Conservation (phyloP, 2,797 vertebrate species). For the Margarornis squamiger region DNA sequence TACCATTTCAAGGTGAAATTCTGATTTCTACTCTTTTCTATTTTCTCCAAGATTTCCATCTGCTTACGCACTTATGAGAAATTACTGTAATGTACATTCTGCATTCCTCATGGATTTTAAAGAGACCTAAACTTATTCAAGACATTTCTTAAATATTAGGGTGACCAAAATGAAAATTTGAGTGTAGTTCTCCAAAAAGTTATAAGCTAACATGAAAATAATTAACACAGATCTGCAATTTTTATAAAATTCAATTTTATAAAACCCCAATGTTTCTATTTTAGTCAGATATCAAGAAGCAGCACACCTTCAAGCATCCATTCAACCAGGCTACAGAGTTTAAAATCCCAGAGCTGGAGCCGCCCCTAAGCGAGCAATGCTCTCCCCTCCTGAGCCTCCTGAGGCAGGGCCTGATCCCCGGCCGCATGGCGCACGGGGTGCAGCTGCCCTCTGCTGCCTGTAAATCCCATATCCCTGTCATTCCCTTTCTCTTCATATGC, state of each 20-base stretch:
- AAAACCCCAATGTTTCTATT: background rate
- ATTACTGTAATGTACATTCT: background rate
- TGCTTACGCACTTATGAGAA: background rate
- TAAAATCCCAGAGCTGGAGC: background rate
- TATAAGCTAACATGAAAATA: background rate
- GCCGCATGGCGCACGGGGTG: fast-evolving
- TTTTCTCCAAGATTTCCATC: background rate
- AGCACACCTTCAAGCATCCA: background rate
- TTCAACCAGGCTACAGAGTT: background rate
- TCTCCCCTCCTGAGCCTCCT: background rate
- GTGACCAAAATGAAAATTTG: background rate
- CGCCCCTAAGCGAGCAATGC: fast-evolving
- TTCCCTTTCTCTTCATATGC: background rate
- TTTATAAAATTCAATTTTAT: background rate
- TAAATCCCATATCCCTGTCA: background rate
- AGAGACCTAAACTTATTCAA: background rate
- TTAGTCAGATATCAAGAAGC: background rate
- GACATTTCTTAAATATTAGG: background rate
- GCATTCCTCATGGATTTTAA: background rate
- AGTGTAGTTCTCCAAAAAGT: background rate
- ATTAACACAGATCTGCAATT: background rate
- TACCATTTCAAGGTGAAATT: background rate
- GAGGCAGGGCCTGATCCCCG: fast-evolving
- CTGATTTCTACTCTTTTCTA: background rate
- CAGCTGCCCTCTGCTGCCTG: constrained; percentile 67